phyloP scores from a whole-genome alignment of 1,140 invertebrate genomes.

The Drosophila biarmipes region DNA sequence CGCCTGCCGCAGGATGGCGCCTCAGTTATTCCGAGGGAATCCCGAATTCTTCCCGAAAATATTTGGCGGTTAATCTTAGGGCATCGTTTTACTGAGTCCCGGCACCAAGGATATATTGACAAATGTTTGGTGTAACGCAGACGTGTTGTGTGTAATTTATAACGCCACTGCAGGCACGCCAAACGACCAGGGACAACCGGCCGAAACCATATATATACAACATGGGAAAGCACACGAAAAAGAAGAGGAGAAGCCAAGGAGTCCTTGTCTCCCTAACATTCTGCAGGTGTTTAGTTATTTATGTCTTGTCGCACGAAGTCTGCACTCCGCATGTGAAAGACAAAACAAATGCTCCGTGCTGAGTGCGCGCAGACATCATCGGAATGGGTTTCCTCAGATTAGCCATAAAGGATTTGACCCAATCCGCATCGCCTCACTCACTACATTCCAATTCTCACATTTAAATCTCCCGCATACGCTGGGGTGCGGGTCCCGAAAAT shows the following conservation, averaged over 20 bases:
- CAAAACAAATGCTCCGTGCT: constrained; percentile 67
- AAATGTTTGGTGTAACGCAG: constrained; percentile 61
- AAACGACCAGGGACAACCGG: constrained; percentile 43
- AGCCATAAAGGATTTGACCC: constrained; percentile 61
- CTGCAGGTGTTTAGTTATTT: constrained; percentile 82
- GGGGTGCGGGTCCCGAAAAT: constrained; percentile 31
- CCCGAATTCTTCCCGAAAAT: constrained; percentile 6
- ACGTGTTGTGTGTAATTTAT: constrained; percentile 71
- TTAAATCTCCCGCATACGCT: constrained; percentile 8
- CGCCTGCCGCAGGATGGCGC: constrained; percentile 45
- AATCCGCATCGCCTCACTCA: constrained; percentile 29
- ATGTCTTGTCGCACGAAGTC: constrained; percentile 75
- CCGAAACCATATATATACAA: constrained; percentile 21
- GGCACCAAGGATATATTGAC: constrained; percentile 56
- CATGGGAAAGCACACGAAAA: neutral
- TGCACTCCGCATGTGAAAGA: constrained; percentile 49
- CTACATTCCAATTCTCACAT: constrained; percentile 39
- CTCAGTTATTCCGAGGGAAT: neutral
- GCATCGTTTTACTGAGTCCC: constrained; percentile 27
- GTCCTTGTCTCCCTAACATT: constrained; percentile 51
- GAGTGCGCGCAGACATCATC: constrained; percentile 35
- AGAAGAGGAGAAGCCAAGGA: constrained; percentile 19
- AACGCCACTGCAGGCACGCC: constrained; percentile 70
- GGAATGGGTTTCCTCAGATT: constrained; percentile 17
- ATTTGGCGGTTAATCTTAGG: constrained; percentile 62